Evolutionary conservation across 2,797 vertebrate genomes (phyloP).

Genomic region (Anguilla pacifica): DNA sequence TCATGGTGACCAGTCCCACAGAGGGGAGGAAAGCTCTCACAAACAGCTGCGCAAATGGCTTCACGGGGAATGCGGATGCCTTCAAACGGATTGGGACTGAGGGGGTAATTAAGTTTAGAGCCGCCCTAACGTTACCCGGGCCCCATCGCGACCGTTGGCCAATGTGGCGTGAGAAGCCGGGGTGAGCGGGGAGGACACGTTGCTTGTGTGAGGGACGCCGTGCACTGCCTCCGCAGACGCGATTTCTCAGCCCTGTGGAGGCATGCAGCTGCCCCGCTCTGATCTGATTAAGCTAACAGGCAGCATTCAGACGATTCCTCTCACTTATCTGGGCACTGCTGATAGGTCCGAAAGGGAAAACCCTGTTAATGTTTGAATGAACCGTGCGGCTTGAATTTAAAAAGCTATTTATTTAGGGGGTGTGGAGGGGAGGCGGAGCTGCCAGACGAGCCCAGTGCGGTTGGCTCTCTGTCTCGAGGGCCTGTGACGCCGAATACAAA

Average conservation of each 20-base stretch:
- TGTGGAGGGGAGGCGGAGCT: background rate
- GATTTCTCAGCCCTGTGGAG: background rate
- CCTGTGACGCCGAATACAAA: background rate
- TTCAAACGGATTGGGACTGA: background rate
- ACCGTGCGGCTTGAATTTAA: slow-evolving; percentile 6
- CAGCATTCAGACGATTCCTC: background rate
- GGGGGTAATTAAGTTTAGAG: background rate
- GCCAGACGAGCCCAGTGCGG: background rate
- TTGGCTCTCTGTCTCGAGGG: background rate
- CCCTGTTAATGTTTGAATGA: slow-evolving; percentile 21
- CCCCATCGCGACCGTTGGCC: background rate
- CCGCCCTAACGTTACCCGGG: background rate
- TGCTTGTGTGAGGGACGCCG: background rate
- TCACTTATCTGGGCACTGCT: background rate
- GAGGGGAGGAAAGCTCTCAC: background rate
- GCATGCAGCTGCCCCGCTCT: background rate
- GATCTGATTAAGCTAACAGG: slow-evolving; percentile 28
- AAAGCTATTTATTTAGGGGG: slow-evolving; percentile 13
- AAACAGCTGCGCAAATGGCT: background rate
- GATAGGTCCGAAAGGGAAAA: slow-evolving; percentile 10
- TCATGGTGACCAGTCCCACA: background rate
- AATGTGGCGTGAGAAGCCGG: background rate
- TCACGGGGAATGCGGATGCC: background rate
- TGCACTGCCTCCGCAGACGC: background rate
- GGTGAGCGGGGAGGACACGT: background rate